phyloP scores from a whole-genome alignment of 2,797 vertebrate species.

The Harpagifer antarcticus region DNA sequence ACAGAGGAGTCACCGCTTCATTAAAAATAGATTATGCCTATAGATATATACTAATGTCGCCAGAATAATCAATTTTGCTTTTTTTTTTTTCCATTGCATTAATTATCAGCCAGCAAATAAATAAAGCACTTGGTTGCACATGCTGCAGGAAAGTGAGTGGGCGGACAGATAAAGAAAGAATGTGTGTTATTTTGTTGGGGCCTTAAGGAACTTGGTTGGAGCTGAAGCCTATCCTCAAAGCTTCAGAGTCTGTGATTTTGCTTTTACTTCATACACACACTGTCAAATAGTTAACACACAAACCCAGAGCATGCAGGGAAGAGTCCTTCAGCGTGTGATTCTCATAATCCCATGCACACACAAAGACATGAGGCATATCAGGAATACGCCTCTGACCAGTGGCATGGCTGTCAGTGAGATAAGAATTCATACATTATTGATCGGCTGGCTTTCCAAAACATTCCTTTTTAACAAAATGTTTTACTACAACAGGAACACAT shows the following conservation, averaged over 20 bases:
- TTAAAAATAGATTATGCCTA: constrained; percentile 80
- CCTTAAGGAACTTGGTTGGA: constrained; percentile 67
- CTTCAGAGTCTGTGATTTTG: constrained; percentile 62
- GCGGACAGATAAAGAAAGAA: constrained; percentile 52
- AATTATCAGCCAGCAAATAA: constrained; percentile 50
- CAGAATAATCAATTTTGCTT: constrained; percentile 75
- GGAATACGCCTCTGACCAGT: constrained; percentile 70
- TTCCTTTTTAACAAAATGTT: constrained; percentile 73
- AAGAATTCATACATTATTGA: constrained; percentile 76
- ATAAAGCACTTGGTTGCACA: constrained; percentile 69
- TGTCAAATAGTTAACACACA: constrained; percentile 22
- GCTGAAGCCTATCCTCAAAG: constrained; percentile 66
- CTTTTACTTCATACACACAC: constrained; percentile 25
- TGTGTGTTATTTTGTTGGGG: constrained; percentile 70
- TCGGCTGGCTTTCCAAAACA: constrained; percentile 62
- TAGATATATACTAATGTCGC: constrained; percentile 76
- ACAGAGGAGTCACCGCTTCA: constrained; percentile 65
- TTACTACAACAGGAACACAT: constrained; percentile 73
- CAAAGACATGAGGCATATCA: constrained; percentile 56
- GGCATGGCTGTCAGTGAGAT: constrained; percentile 69
- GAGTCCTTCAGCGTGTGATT: constrained; percentile 12
- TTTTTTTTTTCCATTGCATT: constrained; percentile 32
- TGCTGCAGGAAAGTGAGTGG: constrained; percentile 53
- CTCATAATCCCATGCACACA: constrained; percentile 28
- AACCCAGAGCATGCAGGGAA: constrained; percentile 16